A percentile compares a stretch with the other conserved stretches of the same genome.
These are phyloP conservation scores for Hydroisotoma schaefferi DNA, from an alignment of 2,888 invertebrate genomes.

Conservation along the genomic window DNA sequence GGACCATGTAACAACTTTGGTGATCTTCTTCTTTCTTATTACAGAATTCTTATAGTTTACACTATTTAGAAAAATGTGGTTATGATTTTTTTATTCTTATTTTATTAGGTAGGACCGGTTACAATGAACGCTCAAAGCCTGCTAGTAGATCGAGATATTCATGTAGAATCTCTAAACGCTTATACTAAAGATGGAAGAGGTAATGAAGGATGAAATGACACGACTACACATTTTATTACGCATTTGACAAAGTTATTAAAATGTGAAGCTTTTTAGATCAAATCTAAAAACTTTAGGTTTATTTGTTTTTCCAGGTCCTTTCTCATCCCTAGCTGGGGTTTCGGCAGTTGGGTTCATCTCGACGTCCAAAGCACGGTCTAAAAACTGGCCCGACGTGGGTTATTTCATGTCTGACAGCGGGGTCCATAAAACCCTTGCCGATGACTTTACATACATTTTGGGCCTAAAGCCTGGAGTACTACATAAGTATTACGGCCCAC, in stretches of 20 bases:
- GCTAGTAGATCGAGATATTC: constrained; percentile 37
- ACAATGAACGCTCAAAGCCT: constrained; percentile 28
- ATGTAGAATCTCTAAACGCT: constrained; percentile 30
- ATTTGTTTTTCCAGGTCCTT: constrained; percentile 28
- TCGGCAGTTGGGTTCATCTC: constrained; percentile 41
- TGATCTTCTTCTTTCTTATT: neutral
- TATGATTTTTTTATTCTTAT: neutral
- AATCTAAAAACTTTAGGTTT: too few relatives aligned
- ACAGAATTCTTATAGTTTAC: neutral
- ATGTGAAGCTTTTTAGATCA: too few relatives aligned
- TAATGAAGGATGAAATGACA: constrained; percentile 5
- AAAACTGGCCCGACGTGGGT: constrained; percentile 40
- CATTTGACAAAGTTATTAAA: neutral
- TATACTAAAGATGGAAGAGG: constrained; percentile 30
- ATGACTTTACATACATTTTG: constrained; percentile 32
- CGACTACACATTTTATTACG: neutral
- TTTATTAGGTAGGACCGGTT: constrained; percentile 31
- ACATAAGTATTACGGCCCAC: constrained; percentile 34
- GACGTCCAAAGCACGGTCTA: constrained; percentile 20
- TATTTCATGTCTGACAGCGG: constrained; percentile 35
- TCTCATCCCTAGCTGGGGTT: constrained; percentile 38
- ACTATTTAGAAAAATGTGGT: neutral
- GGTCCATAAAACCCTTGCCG: constrained; percentile 27
- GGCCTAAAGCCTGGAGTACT: constrained; percentile 29
- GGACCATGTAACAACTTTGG: constrained; percentile 31